Evolutionary conservation across 2,797 vertebrate genomes (phyloP).

Genomic region (Danio jaintianensis): DNA sequence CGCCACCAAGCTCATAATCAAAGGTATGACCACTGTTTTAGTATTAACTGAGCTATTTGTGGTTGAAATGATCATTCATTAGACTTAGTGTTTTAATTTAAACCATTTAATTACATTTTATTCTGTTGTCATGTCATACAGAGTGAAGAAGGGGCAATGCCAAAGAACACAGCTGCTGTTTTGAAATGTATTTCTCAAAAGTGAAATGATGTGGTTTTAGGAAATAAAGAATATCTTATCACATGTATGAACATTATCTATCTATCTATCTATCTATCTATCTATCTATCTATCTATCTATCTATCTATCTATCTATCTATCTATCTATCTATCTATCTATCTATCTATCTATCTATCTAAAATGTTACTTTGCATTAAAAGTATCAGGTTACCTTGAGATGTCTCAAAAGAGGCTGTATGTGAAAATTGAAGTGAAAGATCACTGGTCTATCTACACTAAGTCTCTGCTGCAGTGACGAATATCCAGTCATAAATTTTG

Average conservation of each 20-base stretch:
- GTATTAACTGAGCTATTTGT: not conserved
- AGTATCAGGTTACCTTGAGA: conserved; percentile 5
- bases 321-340: not conserved
- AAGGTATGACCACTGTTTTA: conserved; percentile 71
- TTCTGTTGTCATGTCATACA: conserved; percentile 61
- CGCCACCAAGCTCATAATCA: conserved; percentile 81
- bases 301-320: not conserved
- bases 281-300: not conserved
- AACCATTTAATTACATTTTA: not conserved
- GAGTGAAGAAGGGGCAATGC: conserved; percentile 62
- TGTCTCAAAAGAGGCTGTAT: not conserved
- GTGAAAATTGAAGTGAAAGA: not conserved
- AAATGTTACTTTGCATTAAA: not conserved
- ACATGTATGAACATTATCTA: not conserved
- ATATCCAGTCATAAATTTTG: not conserved
- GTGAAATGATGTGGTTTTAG: not conserved
- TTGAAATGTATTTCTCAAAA: conserved; percentile 22
- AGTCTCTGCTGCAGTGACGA: not conserved
- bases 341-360: not conserved
- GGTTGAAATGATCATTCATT: not conserved
- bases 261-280: not conserved
- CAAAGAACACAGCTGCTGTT: not conserved
- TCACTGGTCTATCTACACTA: not conserved
- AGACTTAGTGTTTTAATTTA: not conserved
- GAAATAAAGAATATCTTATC: not conserved